These are phyloP conservation scores for Folsomia candida DNA, from an alignment of 2,888 invertebrate genomes.

Conservation along the genomic window DNA sequence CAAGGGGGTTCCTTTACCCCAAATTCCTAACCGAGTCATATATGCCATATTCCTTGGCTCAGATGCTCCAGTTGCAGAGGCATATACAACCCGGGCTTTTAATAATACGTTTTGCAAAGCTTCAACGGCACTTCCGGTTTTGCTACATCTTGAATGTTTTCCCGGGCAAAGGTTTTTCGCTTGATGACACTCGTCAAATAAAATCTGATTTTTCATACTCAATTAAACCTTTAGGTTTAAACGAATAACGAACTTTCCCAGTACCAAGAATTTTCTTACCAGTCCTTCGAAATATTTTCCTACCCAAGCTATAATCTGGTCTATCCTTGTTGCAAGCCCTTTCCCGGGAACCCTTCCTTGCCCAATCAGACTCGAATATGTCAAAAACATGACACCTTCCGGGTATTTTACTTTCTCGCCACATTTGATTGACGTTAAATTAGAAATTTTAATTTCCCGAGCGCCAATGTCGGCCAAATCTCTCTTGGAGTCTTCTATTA, in stretches of 20 bases:
- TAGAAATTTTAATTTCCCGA: constrained; percentile 76
- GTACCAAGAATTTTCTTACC: too few relatives aligned
- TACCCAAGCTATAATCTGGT: constrained; percentile 97
- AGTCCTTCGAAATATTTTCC: constrained; percentile 93
- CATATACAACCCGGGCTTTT: constrained; percentile 88
- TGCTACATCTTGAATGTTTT: constrained; percentile 94
- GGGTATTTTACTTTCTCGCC: constrained; percentile 93
- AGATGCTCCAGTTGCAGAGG: constrained; percentile 94
- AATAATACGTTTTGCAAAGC: constrained; percentile 93
- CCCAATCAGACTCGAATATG: constrained; percentile 96
- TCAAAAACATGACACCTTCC: constrained; percentile 94
- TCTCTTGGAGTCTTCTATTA: constrained; percentile 95
- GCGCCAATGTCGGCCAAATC: constrained; percentile 96
- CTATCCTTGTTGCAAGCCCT: constrained; percentile 90
- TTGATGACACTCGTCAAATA: constrained; percentile 99
- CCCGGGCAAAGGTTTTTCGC: constrained; percentile 97
- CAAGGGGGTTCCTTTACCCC: constrained; percentile 98
- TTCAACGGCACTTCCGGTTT: constrained; percentile 90
- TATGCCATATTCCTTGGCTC: constrained; percentile 99
- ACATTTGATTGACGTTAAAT: constrained; percentile 93
- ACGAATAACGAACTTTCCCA: background rate
- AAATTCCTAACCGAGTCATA: constrained; percentile 97
- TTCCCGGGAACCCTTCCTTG: constrained; percentile 87
- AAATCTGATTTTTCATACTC: constrained; percentile 61
- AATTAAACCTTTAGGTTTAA: background rate